Evolutionary conservation across 2,888 invertebrate genomes (phyloP), one percentile per base, ranked within the genome.

Genomic region (Drosophila picticornis): DNA sequence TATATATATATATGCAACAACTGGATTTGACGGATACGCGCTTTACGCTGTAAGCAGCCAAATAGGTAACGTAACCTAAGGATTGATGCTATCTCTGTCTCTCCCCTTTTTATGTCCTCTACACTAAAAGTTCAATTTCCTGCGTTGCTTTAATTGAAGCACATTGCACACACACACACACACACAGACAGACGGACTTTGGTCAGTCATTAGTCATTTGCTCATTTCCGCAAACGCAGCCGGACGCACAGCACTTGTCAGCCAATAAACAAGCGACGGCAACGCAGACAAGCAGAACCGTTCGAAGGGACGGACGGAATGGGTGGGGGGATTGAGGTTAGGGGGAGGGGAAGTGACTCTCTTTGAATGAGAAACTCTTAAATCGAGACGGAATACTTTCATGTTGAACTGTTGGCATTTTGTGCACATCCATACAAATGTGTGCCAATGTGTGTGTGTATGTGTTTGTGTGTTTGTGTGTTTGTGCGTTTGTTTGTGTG

Each of bases 181-280:
- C 40, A 29, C 29, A 31, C 16, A 22, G 3, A 34, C 25, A 46
- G 25, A 16, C 46, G 74, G 80, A 66, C 79, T 72, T 64, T 81
- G 80, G 88, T 88, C 85, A 85, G 90, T 90, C 90, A 87, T 87
- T 87, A 90, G 87, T 90, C 90, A 90, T 87, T 87, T 87, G 90
- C 87, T 90, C 90, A 89, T 87, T 87, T 87, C 87, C 90, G 90
- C 77, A 76, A 80, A 76, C 78, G 88, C 83, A 86, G 80, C 81
- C 90, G 90, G 90, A 87, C 89, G 77, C 81, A 80, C 76, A 90
- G 88, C 82, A 90, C 90, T 90, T 87, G 90, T 84, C 89, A 87
- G 87, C 89, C 86, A 90, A 87, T 90, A 90, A 85, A 90, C 85
- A 88, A 85, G 80, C 75, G 72, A 75, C 73, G 70, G 78, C 66